Evolutionary conservation across 2,888 invertebrate species (phyloP), one percentile per base, ranked within the genome.

Genomic region (Sycophila texana): DNA sequence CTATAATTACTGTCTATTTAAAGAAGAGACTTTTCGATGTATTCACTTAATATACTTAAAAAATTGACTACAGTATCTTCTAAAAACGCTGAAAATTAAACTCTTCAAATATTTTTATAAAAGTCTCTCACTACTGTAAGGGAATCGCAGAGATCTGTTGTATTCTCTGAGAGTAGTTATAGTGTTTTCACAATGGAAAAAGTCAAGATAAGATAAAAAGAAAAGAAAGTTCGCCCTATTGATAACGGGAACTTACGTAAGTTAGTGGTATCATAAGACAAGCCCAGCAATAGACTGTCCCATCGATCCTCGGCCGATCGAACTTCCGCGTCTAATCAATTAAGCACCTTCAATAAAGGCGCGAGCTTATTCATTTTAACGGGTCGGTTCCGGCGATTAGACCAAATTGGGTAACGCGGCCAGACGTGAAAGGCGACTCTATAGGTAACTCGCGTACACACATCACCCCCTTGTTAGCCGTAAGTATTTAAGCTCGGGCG

Each of bases 371-470:
- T 68, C 26, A 18, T 39, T 65, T 65, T 63, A 67, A 77, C 60
- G 53, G 39, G 14, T 18, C 18, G 57, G 67, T 73, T 73, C 73
- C 73, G 77, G 73, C 13, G 26, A 68, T 78, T 68, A 61, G 58
- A 13, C 47, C 57, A 58, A 77, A 77, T 77, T 77, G 66, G 77
- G 71, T 77, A 72, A 77, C 47, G 66, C 71, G 77, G 66, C 51
- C 66, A 18, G 63, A 57, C 30, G 20, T 47, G 18, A 67, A 74
- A 53, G 53, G 51, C 26, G 51, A 39, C 39, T 39, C 60, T 16
- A 14, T 30, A n/a, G n/a, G 18, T 3, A 30, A 30, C 55, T 57
- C 18, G 57, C 20, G n/a, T n/a, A 20, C 14, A 57, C 14, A 58
- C 20, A 57, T 20, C 39, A 57, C 7, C n/a, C 10, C 39, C 12